A percentile compares a stretch with the other conserved stretches of the same genome.
Conservation (phyloP, 2,888 invertebrate genomes). For the Scrobipalpa costella region DNA sequence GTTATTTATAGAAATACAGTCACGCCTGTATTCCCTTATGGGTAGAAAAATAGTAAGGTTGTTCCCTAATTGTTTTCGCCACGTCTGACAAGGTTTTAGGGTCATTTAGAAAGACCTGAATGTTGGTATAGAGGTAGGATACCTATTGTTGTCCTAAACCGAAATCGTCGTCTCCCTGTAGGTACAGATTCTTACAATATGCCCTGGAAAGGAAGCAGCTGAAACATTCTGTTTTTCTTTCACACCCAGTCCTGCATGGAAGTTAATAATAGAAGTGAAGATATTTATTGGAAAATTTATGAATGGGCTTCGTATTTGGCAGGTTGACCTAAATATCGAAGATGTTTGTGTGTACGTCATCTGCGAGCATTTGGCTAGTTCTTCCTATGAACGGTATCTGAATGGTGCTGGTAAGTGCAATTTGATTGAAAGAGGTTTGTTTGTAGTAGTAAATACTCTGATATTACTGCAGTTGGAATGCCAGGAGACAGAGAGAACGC, state of each 20-base stretch:
- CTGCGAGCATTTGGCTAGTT: conserved; percentile 3
- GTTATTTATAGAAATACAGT: background rate
- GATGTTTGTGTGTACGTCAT: conserved; percentile 6
- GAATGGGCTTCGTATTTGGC: conserved; percentile 17
- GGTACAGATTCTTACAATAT: no score
- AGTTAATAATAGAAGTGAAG: conserved; percentile 5
- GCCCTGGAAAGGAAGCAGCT: no score
- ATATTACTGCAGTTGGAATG: background rate
- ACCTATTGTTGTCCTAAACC: no score
- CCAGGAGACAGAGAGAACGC: background rate
- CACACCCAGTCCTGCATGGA: background rate
- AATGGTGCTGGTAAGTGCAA: background rate
- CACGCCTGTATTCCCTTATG: no score
- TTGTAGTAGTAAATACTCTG: background rate
- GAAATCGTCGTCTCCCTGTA: no score
- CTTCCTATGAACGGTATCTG: background rate
- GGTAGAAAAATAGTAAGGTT: no score
- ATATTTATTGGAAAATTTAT: conserved; percentile 18
- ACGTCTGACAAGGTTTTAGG: no score
- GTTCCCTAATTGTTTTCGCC: no score
- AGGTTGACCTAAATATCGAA: conserved; percentile 8
- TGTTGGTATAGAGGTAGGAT: no score
- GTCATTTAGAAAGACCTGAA: no score
- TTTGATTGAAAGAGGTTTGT: background rate
- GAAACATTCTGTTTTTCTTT: no score